These are phyloP conservation scores for Zaprionus lineosus DNA, from an alignment of 2,888 invertebrate species.

Conservation along the genomic window DNA sequence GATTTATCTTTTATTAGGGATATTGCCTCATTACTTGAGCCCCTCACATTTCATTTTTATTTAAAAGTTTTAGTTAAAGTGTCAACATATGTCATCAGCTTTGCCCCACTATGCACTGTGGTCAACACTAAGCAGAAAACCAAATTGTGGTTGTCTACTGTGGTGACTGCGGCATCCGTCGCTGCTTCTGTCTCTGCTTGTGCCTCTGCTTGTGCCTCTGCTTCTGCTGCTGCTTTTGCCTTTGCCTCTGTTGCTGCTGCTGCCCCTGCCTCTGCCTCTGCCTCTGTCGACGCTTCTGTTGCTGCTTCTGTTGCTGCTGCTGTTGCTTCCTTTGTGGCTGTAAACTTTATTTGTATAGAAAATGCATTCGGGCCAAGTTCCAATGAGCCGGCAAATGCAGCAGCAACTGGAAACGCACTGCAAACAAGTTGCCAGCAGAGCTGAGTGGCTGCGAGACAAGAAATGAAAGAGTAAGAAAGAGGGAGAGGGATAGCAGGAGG, in stretches of 20 bases:
- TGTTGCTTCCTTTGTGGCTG: conserved; percentile 19
- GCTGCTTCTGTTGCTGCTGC: conserved; percentile 3
- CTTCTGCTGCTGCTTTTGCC: too few species aligned
- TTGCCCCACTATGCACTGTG: conserved; percentile 38
- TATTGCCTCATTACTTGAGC: too few species aligned
- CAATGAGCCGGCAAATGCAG: conserved; percentile 76
- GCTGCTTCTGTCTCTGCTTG: conserved; percentile 11
- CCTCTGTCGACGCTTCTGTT: conserved; percentile 8
- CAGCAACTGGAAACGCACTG: conserved; percentile 54
- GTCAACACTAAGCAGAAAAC: conserved; percentile 37
- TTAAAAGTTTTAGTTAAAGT: background rate
- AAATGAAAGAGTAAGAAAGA: background rate
- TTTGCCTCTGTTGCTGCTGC: conserved; percentile 6
- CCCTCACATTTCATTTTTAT: background rate
- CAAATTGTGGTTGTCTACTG: conserved; percentile 46
- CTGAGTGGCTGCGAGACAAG: conserved; percentile 2
- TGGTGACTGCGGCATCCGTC: conserved; percentile 25
- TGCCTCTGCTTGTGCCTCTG: conserved; percentile 10
- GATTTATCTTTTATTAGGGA: too few species aligned
- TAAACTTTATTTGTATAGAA: conserved; percentile 60
- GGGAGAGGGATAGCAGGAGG: background rate
- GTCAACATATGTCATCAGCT: background rate
- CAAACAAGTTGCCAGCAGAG: conserved; percentile 57
- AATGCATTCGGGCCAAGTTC: conserved; percentile 74
- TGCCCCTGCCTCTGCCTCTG: conserved; percentile 14